Evolutionary conservation across 2,113 vertebrate genomes (phyloP), one percentile per base, ranked within the genome.

Genomic region (Aspiorhynchus laticeps): DNA sequence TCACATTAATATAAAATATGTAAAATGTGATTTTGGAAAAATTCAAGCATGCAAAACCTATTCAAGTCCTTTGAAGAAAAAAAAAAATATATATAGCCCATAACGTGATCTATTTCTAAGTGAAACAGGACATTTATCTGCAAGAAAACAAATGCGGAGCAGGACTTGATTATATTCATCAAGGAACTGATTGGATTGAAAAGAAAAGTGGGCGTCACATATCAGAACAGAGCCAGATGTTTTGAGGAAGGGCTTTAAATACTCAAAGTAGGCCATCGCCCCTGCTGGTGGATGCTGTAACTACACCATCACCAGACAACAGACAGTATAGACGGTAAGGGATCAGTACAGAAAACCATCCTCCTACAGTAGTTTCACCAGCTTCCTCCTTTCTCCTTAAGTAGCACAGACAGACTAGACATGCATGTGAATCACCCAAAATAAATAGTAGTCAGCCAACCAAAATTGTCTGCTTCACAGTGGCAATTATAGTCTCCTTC

Each of bases 401-500:
- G 59, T 82, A 65, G 36, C 1, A 67, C n/a, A 28, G 26, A 46
- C 80, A 67, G 80, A 19, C 48, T 53, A 78, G 26, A 67, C 80
- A 24, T 1, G 59, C 38, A 43, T 21, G 59, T 67, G 80, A 82
- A 43, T 82, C 80, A 31, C 67, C 80, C 80, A 21, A 46, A 82
- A 26, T 67, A 28, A 46, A 82, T 67, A 28, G 59, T 1, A n/a
- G 38, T 28, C 36, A 46, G 80, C 41, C 80, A 67, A 46, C 80
- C 59, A 28, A 82, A 82, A 46, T 65, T 43, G 59, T 82, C 59
- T 82, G n/a, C 38, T 82, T 76, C 74, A 76, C 17, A 80, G 79
- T 80, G 78, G 36, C 78, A 41, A 63, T 28, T 36, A 63, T 1
- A 38, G 21, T 38, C 77, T 80, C 51, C n/a, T 10, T 63, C 80